These are phyloP conservation scores for Hiodon alosoides DNA, from an alignment of 2,113 vertebrate genomes.

Conservation along the genomic window DNA sequence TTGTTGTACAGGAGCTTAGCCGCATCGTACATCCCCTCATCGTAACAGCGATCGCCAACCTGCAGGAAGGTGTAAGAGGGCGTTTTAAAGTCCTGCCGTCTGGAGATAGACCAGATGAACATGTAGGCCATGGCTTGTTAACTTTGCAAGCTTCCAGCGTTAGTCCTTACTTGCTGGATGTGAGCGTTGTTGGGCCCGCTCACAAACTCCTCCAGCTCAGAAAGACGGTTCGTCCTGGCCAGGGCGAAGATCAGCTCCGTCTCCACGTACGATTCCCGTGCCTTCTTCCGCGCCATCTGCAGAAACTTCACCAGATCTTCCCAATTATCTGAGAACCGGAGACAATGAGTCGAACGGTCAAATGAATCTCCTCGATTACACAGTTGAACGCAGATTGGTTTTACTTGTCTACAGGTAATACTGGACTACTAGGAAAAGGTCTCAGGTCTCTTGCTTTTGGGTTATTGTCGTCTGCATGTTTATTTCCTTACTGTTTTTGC, in stretches of 20 bases:
- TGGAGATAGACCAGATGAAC: too few species aligned
- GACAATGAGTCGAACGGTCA: background rate
- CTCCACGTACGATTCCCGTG: slow-evolving; percentile 79
- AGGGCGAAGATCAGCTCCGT: slow-evolving; percentile 89
- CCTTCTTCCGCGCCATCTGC: slow-evolving; percentile 87
- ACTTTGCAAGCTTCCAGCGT: background rate
- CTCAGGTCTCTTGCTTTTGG: background rate
- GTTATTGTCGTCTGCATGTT: background rate
- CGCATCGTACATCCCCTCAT: slow-evolving; percentile 82
- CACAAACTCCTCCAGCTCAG: slow-evolving; percentile 84
- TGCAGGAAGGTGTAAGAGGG: slow-evolving; percentile 34
- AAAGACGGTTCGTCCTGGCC: slow-evolving; percentile 82
- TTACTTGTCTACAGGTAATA: too few species aligned
- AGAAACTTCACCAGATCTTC: slow-evolving; percentile 89
- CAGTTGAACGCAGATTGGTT: too few species aligned
- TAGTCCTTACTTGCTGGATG: slow-evolving; percentile 76
- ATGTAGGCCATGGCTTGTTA: too few species aligned
- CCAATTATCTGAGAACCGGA: slow-evolving; percentile 73
- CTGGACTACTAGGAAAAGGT: too few species aligned
- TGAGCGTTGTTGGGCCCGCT: slow-evolving; percentile 87
- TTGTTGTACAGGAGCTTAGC: slow-evolving; percentile 82
- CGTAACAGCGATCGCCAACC: slow-evolving; percentile 86
- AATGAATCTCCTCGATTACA: background rate
- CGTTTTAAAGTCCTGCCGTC: background rate
- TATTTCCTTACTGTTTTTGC: slow-evolving; percentile 67